Conservation (phyloP, 1,140 invertebrate species). For the Trichogramma pretiosum region DNA sequence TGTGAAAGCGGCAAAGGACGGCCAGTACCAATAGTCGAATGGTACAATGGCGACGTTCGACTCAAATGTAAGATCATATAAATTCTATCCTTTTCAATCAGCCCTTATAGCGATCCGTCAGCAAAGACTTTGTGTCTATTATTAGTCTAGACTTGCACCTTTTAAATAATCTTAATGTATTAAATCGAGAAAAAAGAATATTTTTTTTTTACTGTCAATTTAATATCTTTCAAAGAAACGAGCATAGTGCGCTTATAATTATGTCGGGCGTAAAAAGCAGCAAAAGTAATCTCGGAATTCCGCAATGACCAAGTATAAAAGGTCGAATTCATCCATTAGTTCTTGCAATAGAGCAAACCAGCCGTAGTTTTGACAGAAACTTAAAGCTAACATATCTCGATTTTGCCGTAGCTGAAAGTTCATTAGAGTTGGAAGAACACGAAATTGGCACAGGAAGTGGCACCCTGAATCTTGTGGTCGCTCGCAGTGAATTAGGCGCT, state of each 20-base stretch:
- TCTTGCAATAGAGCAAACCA: too few relatives aligned
- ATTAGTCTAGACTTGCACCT: neutral
- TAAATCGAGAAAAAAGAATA: too few relatives aligned
- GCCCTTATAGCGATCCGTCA: neutral
- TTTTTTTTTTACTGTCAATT: too few relatives aligned
- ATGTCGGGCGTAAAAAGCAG: too few relatives aligned
- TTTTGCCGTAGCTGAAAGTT: conserved; percentile 32
- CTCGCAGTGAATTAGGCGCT: conserved; percentile 65
- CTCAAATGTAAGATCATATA: conserved; percentile 64
- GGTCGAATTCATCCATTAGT: too few relatives aligned
- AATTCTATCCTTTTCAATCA: conserved; percentile 20
- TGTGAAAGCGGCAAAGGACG: conserved; percentile 68
- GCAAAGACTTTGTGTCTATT: neutral
- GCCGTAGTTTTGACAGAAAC: too few relatives aligned
- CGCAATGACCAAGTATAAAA: too few relatives aligned
- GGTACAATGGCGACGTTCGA: conserved; percentile 61
- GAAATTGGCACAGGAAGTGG: conserved; percentile 57
- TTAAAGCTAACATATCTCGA: conserved; percentile 9
- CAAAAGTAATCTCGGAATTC: too few relatives aligned
- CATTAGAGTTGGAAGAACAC: conserved; percentile 40
- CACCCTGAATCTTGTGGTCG: conserved; percentile 57
- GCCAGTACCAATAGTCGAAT: conserved; percentile 64
- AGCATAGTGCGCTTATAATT: too few relatives aligned
- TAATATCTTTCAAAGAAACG: too few relatives aligned
- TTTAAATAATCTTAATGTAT: too few relatives aligned